Base-by-base conservation (phyloP, 2,113 vertebrate genomes). In the Pao palembangensis region DNA sequence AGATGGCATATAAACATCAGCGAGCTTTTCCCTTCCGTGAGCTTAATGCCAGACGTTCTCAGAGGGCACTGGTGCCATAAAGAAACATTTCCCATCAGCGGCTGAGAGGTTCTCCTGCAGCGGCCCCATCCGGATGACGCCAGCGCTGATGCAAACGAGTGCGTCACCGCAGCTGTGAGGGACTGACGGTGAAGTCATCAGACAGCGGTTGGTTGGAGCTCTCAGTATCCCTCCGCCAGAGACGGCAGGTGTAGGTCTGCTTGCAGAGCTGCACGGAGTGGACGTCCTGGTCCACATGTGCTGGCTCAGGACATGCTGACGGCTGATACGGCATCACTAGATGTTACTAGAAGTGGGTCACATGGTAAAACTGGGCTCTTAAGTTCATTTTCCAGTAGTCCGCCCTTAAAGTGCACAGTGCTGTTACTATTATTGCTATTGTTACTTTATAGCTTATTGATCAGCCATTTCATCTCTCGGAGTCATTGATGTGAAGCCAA, bases 91-190 rank as follows among this genome's bases (percentile, higher is more conserved):
- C 21, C 54, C 44, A n/a, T 61, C 67, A 70, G 67, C 68, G 52
- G 69, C 71, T 56, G 62, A 71, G 74, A 54, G 63, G 38, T 66
- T 59, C 55, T 73, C 51, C 58, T 71, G 65, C 38, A 12, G 46
- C 49, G 75, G 77, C 55, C 43, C 64, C 43, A 70, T 58, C 73
- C 52, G 28, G 72, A 71, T 81, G 82, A 87, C 43, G 82, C 68
- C 60, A 81, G 66, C 13, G n/a, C 69, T 75, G 85, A 78, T 81
- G 67, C 72, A 76, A 76, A 61, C 19, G 51, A 75, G 75, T 86
- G 80, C 82, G 86, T 89, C 88, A 87, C 78, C 56, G 19, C 57
- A 62, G 72, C 80, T 73, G 75, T 61, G 42, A 75, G 69, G 34
- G 73, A 46, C 51, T 75, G 82, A 75, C 72, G n/a, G 64, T 67